These are phyloP conservation scores for Campoletis sonorensis DNA, from an alignment of 1,140 invertebrate genomes.

Conservation along the genomic window DNA sequence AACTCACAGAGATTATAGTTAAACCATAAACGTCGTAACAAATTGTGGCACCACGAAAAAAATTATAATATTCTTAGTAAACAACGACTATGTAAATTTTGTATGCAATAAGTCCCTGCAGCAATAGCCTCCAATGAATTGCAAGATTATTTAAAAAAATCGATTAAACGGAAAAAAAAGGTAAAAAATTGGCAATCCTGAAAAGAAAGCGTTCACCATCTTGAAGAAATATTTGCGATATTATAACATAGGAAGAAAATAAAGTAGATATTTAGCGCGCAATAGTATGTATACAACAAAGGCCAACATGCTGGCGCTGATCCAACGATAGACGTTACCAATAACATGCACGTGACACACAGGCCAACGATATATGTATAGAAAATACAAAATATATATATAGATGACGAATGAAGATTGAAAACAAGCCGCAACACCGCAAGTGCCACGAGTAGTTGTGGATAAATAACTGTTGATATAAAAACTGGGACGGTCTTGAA, in stretches of 20 bases:
- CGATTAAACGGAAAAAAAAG: not conserved
- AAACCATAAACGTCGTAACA: no score
- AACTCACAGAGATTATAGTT: no score
- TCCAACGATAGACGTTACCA: slow-evolving; percentile 6
- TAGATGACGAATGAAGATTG: not conserved
- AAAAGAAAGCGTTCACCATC: not conserved
- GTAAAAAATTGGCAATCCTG: not conserved
- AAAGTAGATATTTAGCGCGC: not conserved
- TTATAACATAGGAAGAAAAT: not conserved
- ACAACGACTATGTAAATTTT: no score
- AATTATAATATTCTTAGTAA: no score
- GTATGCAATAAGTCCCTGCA: no score
- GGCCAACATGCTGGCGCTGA: slow-evolving; percentile 1
- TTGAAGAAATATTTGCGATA: not conserved
- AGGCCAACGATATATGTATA: slow-evolving; percentile 18
- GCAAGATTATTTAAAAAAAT: no score
- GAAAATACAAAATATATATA: not conserved
- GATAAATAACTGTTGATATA: not conserved
- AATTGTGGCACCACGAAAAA: no score
- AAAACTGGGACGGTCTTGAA: no score
- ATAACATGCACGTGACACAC: slow-evolving; percentile 19
- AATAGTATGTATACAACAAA: slow-evolving; percentile 11
- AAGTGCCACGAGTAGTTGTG: not conserved
- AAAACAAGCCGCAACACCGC: no score
- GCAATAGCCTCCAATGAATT: no score